phyloP scores from a whole-genome alignment of 2,888 invertebrate species.

The Spilarctia lutea region DNA sequence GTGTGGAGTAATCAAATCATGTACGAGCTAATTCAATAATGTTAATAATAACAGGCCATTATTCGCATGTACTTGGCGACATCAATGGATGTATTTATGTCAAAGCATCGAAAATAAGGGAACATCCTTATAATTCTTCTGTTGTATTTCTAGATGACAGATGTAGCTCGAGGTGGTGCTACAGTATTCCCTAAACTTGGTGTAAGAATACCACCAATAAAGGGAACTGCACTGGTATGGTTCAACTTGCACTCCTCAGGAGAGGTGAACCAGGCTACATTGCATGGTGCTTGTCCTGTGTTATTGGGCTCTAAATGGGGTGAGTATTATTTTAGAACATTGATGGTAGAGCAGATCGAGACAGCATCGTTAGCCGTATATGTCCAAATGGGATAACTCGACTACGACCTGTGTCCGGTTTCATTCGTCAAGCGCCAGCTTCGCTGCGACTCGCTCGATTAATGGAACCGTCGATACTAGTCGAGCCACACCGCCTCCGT shows the following conservation, averaged over 20 bases:
- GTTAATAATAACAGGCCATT: too few species aligned
- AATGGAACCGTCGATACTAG: too few species aligned
- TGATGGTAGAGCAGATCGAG: too few species aligned
- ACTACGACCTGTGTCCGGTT: too few species aligned
- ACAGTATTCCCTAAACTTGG: background rate
- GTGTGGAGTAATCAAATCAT: too few species aligned
- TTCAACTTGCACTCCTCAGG: background rate
- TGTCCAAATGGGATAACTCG: too few species aligned
- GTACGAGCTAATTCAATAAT: too few species aligned
- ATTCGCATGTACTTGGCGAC: too few species aligned
- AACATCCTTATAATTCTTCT: background rate
- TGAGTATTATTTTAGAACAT: background rate
- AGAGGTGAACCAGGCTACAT: constrained; percentile 78
- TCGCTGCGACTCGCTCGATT: too few species aligned
- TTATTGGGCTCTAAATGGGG: background rate
- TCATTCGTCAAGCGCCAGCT: too few species aligned
- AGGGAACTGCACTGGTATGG: background rate
- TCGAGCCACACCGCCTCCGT: too few species aligned
- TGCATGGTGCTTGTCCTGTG: background rate
- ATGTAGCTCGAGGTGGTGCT: background rate
- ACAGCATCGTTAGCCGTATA: too few species aligned
- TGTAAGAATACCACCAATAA: background rate
- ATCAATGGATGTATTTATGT: background rate
- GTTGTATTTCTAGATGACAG: background rate
- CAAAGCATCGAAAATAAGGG: background rate